A percentile compares a stretch with the other conserved stretches of the same genome.
phyloP scores from a whole-genome alignment of 2,113 vertebrate species.

The Eublepharis macularius region DNA sequence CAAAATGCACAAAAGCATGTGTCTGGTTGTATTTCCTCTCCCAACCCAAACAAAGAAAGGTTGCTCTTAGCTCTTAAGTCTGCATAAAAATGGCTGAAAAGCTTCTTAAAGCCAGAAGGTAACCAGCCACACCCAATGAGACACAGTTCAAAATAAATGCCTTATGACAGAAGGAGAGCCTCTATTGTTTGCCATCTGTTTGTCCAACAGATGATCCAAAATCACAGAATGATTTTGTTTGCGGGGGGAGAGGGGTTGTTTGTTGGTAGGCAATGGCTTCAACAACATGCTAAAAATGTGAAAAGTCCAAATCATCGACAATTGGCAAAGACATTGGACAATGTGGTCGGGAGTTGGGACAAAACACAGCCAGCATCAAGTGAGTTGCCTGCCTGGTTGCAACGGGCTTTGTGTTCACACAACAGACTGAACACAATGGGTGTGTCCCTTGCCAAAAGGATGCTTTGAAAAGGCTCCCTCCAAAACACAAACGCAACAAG shows the following conservation, averaged over 20 bases:
- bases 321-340: background rate
- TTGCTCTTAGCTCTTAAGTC: conserved; percentile 64
- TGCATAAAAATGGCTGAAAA: conserved; percentile 84
- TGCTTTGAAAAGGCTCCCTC: conserved; percentile 37
- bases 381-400: conserved; percentile 34
- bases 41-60: conserved; percentile 75
- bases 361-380: conserved; percentile 25
- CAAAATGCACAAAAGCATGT: conserved; percentile 20
- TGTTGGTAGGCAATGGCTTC: background rate
- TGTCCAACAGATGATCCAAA: background rate
- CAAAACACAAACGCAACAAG: conserved; percentile 39
- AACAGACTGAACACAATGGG: conserved; percentile 71
- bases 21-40: conserved; percentile 36
- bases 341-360: too few relatives aligned
- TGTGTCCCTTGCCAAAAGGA: conserved; percentile 72
- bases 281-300: background rate
- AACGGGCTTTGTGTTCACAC: conserved; percentile 71
- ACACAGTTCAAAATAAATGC: conserved; percentile 55
- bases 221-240: background rate
- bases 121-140: conserved; percentile 79
- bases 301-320: background rate
- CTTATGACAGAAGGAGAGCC: conserved; percentile 39
- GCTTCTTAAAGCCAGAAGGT: conserved; percentile 63
- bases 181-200: conserved; percentile 41
- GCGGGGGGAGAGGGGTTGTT: background rate